phyloP scores from a whole-genome alignment of 2,113 vertebrate species.

The Ia io region DNA sequence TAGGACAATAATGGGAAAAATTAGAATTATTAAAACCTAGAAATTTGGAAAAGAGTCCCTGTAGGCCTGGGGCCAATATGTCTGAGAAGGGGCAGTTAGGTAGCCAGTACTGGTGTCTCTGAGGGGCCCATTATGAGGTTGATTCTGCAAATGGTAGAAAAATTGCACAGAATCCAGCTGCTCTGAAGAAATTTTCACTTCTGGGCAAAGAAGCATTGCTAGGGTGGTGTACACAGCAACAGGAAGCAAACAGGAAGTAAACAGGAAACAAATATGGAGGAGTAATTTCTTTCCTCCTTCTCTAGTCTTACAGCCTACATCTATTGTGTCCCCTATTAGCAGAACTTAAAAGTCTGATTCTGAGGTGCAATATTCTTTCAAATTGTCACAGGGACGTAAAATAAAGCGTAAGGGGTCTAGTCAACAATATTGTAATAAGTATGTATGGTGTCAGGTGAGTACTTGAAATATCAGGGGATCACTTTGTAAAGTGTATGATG shows the following conservation, averaged over 20 bases:
- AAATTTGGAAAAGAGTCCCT: neutral
- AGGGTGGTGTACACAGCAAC: neutral
- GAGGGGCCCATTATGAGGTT: neutral
- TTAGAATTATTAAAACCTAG: neutral
- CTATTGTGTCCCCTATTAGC: rapidly evolving
- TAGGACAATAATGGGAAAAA: neutral
- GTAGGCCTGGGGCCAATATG: neutral
- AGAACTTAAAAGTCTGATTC: neutral
- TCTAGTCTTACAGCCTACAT: neutral
- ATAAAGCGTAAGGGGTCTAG: neutral
- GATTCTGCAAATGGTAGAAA: neutral
- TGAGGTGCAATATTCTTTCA: neutral
- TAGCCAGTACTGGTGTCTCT: neutral
- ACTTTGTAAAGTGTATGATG: neutral
- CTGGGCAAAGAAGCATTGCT: neutral
- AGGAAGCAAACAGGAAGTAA: neutral
- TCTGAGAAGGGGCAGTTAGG: neutral
- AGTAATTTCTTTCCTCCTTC: neutral
- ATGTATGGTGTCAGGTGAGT: neutral
- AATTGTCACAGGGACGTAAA: neutral
- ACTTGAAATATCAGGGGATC: neutral
- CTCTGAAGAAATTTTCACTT: neutral
- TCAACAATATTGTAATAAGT: neutral
- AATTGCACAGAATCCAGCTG: neutral
- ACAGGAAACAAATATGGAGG: neutral